Evolutionary conservation across 2,113 vertebrate species (phyloP), one percentile per base, ranked within the genome.

Genomic region (Muscicapa adusta): DNA sequence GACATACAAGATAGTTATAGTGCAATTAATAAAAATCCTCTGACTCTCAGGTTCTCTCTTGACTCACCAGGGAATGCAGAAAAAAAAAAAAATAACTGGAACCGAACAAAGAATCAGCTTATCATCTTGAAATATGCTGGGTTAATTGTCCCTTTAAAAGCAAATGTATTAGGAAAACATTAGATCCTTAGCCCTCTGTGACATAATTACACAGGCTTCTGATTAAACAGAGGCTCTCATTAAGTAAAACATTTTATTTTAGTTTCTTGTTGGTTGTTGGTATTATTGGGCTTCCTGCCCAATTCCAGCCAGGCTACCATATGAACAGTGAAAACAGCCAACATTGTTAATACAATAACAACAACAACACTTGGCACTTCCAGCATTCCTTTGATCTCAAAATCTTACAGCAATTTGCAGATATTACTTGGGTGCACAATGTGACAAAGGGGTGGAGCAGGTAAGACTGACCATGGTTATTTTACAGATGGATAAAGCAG

Each of bases 231-330:
- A 96, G 90, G 79, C 85, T 1, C 93, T 96, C 94, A 95, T 97
- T 96, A 96, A 96, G 91, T 88, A 91, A 91, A 96, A 96, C 94
- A 97, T 96, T 97, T 94, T 96, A 94, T 92, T 94, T 96, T 93
- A 91, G 90, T 94, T 97, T 92, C 88, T 94, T 92, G 81, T 89
- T 94, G 87, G 91, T 96, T 95, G 90, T 68, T 96, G 94, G 93
- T 81, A 90, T 80, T 95, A 48, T 96, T 93, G 82, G 96, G 94
- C 93, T 96, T 88, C 61, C 79, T 93, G 92, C 94, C 96, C 95
- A 90, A 97, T 97, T 96, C 95, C 96, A 97, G 95, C 96, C 93
- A 96, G 94, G 96, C 95, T 97, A 96, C 95, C 93, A 97, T 95
- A 96, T 94, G 96, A 95, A 95, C 95, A 93, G 93, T 65, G 96